phyloP scores from a whole-genome alignment of 1,140 invertebrate species.

The Euwallacea fornicatus region DNA sequence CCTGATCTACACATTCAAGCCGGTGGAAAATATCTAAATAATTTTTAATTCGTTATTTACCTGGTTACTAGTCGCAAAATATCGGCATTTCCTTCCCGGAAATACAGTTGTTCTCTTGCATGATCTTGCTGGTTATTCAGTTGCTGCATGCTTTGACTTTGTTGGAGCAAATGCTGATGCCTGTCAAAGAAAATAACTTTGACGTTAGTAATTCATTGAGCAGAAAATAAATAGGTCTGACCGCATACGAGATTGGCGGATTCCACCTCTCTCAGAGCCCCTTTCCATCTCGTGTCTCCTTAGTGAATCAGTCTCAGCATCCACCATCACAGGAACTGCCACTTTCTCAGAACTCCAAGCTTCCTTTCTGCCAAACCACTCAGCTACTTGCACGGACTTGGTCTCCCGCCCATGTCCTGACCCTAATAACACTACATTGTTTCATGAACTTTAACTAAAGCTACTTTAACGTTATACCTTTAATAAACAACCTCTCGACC shows the following conservation, averaged over 20 bases:
- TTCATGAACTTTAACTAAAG: not conserved
- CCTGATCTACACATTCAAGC: slow-evolving; percentile 49
- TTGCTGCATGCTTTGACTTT: slow-evolving; percentile 11
- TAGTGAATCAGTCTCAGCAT: slow-evolving; percentile 68
- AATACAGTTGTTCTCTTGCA: slow-evolving; percentile 71
- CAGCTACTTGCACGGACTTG: slow-evolving; percentile 70
- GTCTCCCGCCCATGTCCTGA: slow-evolving; percentile 62
- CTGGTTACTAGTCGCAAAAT: slow-evolving; percentile 77
- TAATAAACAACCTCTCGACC: slow-evolving; percentile 40
- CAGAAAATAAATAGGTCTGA: not conserved
- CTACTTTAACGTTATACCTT: slow-evolving; percentile 11
- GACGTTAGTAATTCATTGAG: not conserved
- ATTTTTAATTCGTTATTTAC: slow-evolving; percentile 10
- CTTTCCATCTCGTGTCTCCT: slow-evolving; percentile 73
- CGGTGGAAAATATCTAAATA: not conserved
- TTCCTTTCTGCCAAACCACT: slow-evolving; percentile 65
- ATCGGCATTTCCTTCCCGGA: slow-evolving; percentile 80
- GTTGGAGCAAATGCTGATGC: slow-evolving; percentile 15
- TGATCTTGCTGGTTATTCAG: slow-evolving; percentile 34
- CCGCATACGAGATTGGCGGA: slow-evolving; percentile 24
- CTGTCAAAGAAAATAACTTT: not conserved
- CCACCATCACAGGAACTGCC: slow-evolving; percentile 56
- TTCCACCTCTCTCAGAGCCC: slow-evolving; percentile 63
- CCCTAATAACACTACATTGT: not conserved
- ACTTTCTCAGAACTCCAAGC: slow-evolving; percentile 53